Evolutionary conservation across 1,140 invertebrate species (phyloP).

Genomic region (Drosophila nigrodunni): DNA sequence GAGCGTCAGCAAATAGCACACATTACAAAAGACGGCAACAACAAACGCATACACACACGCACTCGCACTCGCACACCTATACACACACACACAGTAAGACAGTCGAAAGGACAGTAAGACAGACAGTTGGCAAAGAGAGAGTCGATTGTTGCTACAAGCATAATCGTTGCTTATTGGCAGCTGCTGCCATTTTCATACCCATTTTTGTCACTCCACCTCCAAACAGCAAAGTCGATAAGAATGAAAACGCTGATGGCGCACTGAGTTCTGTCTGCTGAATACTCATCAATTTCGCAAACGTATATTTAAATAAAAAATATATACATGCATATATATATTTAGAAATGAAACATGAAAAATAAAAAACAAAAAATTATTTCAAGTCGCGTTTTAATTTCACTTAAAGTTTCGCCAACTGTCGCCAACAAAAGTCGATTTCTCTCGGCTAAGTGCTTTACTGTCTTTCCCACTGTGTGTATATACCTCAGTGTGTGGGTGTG

Average conservation of each 20-base stretch:
- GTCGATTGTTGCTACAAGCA: conserved; percentile 77
- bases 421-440: background rate
- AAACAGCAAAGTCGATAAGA: conserved; percentile 44
- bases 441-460: background rate
- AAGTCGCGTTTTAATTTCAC: background rate
- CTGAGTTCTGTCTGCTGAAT: background rate
- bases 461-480: background rate
- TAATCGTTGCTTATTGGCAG: conserved; percentile 81
- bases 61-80: conserved; percentile 28
- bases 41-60: conserved; percentile 12
- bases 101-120: background rate
- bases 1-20: conserved; percentile 49
- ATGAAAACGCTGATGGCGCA: conserved; percentile 77
- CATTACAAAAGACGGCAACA: conserved; percentile 45
- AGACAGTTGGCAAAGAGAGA: conserved; percentile 25
- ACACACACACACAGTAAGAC: background rate
- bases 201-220: no score
- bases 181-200: conserved; percentile 52
- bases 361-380: background rate
- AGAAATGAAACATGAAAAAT: no score
- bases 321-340: no score
- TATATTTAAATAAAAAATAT: background rate
- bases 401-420: background rate
- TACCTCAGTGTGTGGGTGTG: background rate
- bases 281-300: background rate